Percentiles rank a stretch among this genome's conserved stretches.
These are phyloP conservation scores for Blastomussa wellsi DNA, from an alignment of 92 coral and sea anemone species.

Conservation along the genomic window DNA sequence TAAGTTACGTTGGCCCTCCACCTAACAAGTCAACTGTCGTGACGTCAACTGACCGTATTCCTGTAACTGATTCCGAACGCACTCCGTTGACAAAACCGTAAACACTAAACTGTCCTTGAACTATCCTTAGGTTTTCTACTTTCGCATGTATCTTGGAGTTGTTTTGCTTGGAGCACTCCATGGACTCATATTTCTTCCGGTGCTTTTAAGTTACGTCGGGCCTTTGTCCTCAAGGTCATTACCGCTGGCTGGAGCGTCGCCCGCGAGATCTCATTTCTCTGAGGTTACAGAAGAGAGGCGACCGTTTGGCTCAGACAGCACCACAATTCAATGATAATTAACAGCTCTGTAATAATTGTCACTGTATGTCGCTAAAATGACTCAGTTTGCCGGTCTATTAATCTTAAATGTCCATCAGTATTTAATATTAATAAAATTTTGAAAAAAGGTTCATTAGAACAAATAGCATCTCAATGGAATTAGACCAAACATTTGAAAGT, in stretches of 20 bases:
- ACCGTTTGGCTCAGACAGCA: conserved; percentile 40
- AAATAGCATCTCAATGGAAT: neutral
- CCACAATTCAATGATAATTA: conserved; percentile 43
- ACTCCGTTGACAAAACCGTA: conserved; percentile 24
- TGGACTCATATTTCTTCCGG: conserved; percentile 94
- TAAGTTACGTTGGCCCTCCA: conserved; percentile 88
- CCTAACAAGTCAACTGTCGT: conserved; percentile 31
- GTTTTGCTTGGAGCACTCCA: conserved; percentile 95
- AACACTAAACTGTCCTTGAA: neutral
- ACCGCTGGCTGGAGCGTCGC: neutral
- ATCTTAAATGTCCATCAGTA: neutral
- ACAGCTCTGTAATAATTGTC: neutral
- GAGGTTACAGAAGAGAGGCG: conserved; percentile 44
- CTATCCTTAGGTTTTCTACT: conserved; percentile 85
- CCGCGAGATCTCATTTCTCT: conserved; percentile 35
- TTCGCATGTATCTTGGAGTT: conserved; percentile 97
- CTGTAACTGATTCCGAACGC: conserved; percentile 27
- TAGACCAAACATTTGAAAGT: neutral
- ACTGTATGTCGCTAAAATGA: neutral
- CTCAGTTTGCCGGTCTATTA: neutral
- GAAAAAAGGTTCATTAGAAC: neutral
- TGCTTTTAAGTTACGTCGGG: conserved; percentile 90
- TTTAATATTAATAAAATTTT: neutral
- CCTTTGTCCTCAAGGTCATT: conserved; percentile 59
- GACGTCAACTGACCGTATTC: neutral